phyloP scores from a whole-genome alignment of 2,888 invertebrate genomes.

The Ichneumoninae sp. region DNA sequence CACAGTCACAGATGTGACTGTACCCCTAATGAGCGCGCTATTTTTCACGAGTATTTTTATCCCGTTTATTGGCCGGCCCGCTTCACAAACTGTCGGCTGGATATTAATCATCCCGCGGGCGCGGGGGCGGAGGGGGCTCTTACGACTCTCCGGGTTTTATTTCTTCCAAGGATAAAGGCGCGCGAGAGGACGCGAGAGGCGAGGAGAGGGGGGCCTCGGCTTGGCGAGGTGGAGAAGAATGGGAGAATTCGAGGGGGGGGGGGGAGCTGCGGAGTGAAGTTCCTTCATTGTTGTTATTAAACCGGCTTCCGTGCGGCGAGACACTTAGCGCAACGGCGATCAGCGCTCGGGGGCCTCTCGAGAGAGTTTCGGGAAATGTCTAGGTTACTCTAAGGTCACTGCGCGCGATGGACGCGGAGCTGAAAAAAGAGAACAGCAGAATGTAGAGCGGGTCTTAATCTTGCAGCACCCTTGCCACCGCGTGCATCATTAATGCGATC shows the following conservation, averaged over 20 bases:
- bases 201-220: conserved; percentile 47
- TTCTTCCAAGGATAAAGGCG: conserved; percentile 81
- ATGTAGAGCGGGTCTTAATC: too few species aligned
- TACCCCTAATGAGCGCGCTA: conserved; percentile 84
- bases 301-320: conserved; percentile 56
- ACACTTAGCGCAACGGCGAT: conserved; percentile 4
- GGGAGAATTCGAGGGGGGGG: conserved; percentile 52
- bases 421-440: too few species aligned
- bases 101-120: conserved; percentile 83
- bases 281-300: conserved; percentile 68
- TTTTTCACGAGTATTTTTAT: conserved; percentile 85
- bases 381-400: neutral
- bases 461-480: too few species aligned
- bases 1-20: conserved; percentile 84
- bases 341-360: neutral
- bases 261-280: conserved; percentile 56
- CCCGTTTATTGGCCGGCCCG: conserved; percentile 84
- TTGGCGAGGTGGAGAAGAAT: conserved; percentile 45
- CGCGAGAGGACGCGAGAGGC: conserved; percentile 57
- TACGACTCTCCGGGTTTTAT: conserved; percentile 79
- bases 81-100: conserved; percentile 84
- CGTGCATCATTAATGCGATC: too few species aligned
- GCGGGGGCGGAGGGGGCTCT: conserved; percentile 74
- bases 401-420: neutral
- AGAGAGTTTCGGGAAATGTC: conserved; percentile 21